A percentile compares a stretch with the other conserved stretches of the same genome.
Conservation (phyloP, 2,888 invertebrate genomes). For the Dolichopus griseipennis region DNA sequence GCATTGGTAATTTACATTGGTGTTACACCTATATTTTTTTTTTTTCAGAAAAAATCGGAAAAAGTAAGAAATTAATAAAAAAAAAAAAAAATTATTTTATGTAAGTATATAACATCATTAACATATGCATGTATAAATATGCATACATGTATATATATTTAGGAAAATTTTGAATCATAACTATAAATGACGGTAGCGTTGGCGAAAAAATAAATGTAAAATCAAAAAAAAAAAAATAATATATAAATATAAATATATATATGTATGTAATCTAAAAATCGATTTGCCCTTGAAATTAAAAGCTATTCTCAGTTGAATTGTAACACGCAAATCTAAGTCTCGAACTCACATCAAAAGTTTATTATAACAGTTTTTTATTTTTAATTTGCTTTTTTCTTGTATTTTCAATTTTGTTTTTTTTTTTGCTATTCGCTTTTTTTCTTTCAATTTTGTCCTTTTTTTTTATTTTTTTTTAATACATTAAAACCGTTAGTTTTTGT, state of each 20-base stretch:
- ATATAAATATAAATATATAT: background rate
- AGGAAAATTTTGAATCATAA: background rate
- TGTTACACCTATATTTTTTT: too few species aligned
- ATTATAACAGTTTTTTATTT: constrained; percentile 15
- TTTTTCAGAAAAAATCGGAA: too few species aligned
- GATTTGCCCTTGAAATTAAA: constrained; percentile 7
- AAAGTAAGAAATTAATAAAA: too few species aligned
- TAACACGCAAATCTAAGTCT: constrained; percentile 8
- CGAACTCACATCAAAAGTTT: constrained; percentile 22
- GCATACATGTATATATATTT: too few species aligned
- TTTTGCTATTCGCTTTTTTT: constrained; percentile 24
- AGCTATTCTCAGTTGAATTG: constrained; percentile 8
- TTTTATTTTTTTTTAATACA: constrained; percentile 20
- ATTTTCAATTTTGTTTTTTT: constrained; percentile 22
- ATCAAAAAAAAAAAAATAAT: background rate
- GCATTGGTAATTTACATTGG: too few species aligned
- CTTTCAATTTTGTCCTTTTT: constrained; percentile 21
- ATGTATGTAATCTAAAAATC: background rate
- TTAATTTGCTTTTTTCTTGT: constrained; percentile 20
- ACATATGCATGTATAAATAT: too few species aligned
- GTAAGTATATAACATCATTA: too few species aligned
- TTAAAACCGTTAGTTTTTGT: constrained; percentile 34
- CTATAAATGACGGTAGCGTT: background rate
- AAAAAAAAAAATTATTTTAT: too few species aligned
- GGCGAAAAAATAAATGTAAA: background rate